Conservation (phyloP, 2,797 vertebrate species). For the Sebastes hubbsi region DNA sequence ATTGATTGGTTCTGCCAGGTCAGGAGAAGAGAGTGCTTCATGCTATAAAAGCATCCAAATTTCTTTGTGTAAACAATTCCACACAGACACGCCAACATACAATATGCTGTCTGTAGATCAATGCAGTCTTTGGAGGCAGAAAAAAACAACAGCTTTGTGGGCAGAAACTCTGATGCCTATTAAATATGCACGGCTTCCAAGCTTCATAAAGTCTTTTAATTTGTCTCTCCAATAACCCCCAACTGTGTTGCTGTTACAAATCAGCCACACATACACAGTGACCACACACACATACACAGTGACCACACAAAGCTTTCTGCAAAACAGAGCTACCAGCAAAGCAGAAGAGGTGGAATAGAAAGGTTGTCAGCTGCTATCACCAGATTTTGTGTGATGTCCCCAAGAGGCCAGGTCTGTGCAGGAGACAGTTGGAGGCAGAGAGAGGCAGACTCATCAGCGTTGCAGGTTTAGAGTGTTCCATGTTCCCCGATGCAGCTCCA, state of each 20-base stretch:
- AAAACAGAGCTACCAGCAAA: not conserved
- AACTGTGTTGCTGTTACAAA: slow-evolving; percentile 4
- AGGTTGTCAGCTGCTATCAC: slow-evolving; percentile 4
- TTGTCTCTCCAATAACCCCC: slow-evolving; percentile 17
- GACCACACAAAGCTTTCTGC: not conserved
- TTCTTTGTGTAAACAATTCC: slow-evolving; percentile 15
- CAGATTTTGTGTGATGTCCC: slow-evolving; percentile 21
- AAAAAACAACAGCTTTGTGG: slow-evolving; percentile 1
- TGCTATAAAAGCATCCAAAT: slow-evolving; percentile 3
- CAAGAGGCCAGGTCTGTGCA: slow-evolving; percentile 10
- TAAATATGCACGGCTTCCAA: slow-evolving; percentile 8
- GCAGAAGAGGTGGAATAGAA: not conserved
- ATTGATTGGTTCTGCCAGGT: slow-evolving; percentile 33
- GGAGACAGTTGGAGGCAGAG: slow-evolving; percentile 3
- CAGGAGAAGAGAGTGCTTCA: slow-evolving; percentile 10
- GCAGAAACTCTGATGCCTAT: slow-evolving; percentile 22
- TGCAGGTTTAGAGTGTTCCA: slow-evolving; percentile 21
- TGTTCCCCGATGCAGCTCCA: not conserved
- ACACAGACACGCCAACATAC: slow-evolving; percentile 4
- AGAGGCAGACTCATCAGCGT: slow-evolving; percentile 13
- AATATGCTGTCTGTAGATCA: slow-evolving; percentile 23
- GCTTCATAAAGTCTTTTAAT: slow-evolving; percentile 29
- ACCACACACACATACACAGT: not conserved
- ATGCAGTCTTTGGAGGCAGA: slow-evolving; percentile 1
- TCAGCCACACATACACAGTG: not conserved